A percentile compares a stretch with the other conserved stretches of the same genome.
phyloP scores from a whole-genome alignment of 2,113 vertebrate genomes.

The Cephalopterus ornatus region DNA sequence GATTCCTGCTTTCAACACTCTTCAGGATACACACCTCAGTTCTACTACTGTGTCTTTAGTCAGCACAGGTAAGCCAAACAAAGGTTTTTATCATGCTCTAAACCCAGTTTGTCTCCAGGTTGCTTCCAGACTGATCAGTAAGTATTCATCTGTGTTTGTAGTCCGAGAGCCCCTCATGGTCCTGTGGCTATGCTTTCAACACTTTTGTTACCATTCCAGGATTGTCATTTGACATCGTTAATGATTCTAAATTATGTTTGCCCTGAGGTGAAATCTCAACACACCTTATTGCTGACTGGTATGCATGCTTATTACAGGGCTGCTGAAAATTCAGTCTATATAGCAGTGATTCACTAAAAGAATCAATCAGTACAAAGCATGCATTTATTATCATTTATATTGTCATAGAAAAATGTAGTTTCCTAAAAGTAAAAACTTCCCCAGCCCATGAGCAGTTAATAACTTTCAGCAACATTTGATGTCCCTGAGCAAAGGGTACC shows the following conservation, averaged over 20 bases:
- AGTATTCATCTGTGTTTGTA: neutral
- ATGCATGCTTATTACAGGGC: fast-evolving
- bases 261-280: neutral
- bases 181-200: neutral
- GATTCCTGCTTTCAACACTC: neutral
- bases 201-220: neutral
- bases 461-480: neutral
- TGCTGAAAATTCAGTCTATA: neutral
- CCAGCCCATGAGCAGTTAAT: neutral
- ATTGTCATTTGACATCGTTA: neutral
- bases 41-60: neutral
- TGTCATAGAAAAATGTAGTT: neutral
- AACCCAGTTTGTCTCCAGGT: neutral
- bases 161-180: neutral
- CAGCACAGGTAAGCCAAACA: neutral
- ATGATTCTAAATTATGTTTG: neutral
- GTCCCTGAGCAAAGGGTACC: neutral
- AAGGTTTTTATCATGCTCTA: neutral
- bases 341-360: neutral
- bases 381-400: neutral
- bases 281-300: neutral
- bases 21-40: neutral
- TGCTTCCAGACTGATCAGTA: neutral
- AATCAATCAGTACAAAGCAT: neutral
- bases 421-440: neutral